Evolutionary conservation across 2,888 invertebrate species (phyloP).

Genomic region (Monochamus alternatus): DNA sequence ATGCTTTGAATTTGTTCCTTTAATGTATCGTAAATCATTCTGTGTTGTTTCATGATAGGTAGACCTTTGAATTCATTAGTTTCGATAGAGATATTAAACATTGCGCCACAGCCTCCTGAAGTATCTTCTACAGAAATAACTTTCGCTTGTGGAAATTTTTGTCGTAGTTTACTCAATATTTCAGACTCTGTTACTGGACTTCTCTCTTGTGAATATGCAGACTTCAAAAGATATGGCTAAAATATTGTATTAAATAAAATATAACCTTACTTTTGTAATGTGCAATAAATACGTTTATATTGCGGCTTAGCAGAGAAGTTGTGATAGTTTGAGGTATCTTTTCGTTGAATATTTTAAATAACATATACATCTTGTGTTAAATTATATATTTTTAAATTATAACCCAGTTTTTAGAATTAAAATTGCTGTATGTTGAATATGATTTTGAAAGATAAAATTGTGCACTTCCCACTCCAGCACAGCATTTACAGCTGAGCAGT

Average conservation of each 20-base stretch:
- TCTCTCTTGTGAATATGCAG: conserved; percentile 5
- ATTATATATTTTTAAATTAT: not conserved
- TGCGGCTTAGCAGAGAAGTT: not conserved
- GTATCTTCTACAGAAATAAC: conserved; percentile 80
- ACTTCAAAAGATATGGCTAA: conserved; percentile 15
- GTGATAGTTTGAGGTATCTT: not conserved
- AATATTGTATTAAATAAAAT: not conserved
- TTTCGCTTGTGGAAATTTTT: conserved; percentile 76
- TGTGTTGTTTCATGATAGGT: conserved; percentile 82
- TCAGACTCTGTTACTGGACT: conserved; percentile 60
- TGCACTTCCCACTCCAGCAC: not conserved
- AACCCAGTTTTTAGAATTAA: not conserved
- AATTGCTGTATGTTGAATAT: not conserved
- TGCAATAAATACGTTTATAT: conserved; percentile 14
- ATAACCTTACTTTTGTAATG: conserved; percentile 20
- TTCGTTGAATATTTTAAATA: conserved; percentile 8
- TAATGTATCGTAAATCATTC: conserved; percentile 81
- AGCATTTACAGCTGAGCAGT: not conserved
- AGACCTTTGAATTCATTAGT: conserved; percentile 81
- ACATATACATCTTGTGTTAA: not conserved
- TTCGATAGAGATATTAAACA: conserved; percentile 83
- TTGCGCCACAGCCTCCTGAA: conserved; percentile 87
- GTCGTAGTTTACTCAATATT: conserved; percentile 69
- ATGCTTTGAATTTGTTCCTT: conserved; percentile 86
- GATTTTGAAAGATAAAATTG: not conserved